Evolutionary conservation across 2,113 vertebrate species (phyloP), one percentile per base, ranked within the genome.

Genomic region (Vireo altiloquus): DNA sequence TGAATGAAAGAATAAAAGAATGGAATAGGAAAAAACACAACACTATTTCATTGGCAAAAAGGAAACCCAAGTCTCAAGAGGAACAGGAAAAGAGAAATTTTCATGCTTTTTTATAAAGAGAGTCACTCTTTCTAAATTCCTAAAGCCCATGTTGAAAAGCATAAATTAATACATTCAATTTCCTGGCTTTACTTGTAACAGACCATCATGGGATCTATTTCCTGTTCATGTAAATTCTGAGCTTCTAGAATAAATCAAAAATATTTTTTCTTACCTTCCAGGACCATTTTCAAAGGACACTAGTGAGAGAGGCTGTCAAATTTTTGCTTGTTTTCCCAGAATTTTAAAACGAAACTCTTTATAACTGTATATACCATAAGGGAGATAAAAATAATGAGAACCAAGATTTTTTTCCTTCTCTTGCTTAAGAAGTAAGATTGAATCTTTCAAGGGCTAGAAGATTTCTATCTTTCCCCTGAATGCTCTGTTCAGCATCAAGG

Each of bases 171-270:
- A 56, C 7, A 49, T 83, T 90, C 82, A 69, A 37, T 94, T 90
- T 96, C 71, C 70, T 89, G 79, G 27, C 59, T 70, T 28, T 59
- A 52, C 63, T 81, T 76, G 13, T 54, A 56, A 68, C 33, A 84
- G 82, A 70, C 21, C 61, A 61, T 83, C 6, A 9, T 50, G 49
- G 72, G 54, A 46, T 79, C 39, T 89, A 69, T 91, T 94, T 97
- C 87, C 77, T 95, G 74, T 76, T 96, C 42, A 94, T 89, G 80
- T 56, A 93, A 96, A 94, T 95, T 49, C 30, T 83, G 56, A 93
- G 22, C 42, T 89, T 94, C 69, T 92, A 61, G 74, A 91, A 92
- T 84, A 87, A 68, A 87, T 75, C 1, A 89, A 22, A 89, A 82
- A 64, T 49, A 22, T 39, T 82, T 92, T 90, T 50, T 57, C 6